phyloP scores from a whole-genome alignment of 2,797 vertebrate species.

The Acropternis orthonyx region DNA sequence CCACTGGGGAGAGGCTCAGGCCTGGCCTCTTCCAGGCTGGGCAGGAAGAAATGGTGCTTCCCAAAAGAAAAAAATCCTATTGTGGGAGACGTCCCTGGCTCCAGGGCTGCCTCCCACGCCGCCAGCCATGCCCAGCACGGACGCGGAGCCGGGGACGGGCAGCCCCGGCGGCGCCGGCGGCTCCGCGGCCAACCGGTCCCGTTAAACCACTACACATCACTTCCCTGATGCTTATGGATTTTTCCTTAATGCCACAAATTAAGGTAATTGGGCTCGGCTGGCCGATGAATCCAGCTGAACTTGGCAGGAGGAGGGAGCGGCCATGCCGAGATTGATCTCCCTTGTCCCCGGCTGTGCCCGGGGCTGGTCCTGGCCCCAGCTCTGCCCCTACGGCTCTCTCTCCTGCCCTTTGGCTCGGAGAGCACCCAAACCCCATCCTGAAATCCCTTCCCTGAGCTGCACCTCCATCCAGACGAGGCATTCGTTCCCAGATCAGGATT shows the following conservation, averaged over 20 bases:
- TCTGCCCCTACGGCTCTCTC: neutral
- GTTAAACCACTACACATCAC: neutral
- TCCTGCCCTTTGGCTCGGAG: neutral
- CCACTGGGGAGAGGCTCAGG: fast-evolving
- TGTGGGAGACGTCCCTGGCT: neutral
- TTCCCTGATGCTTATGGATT: slow-evolving; percentile 73
- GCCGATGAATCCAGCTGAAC: slow-evolving; percentile 37
- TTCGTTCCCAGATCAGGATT: neutral
- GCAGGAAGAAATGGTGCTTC: neutral
- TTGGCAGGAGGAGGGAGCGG: neutral
- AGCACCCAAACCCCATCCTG: neutral
- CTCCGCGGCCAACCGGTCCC: neutral
- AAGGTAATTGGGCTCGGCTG: slow-evolving; percentile 62
- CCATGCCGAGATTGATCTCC: neutral
- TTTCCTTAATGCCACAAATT: slow-evolving; percentile 74
- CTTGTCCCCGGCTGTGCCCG: neutral
- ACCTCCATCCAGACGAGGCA: neutral
- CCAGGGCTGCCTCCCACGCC: neutral
- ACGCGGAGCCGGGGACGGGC: neutral
- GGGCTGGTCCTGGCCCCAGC: neutral
- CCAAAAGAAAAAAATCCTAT: no score
- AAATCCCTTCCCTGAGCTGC: neutral
- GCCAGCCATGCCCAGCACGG: fast-evolving
- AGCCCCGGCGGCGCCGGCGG: neutral
- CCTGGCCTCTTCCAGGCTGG: neutral